These are phyloP conservation scores for Nasonovia ribisnigri DNA, from an alignment of 2,888 invertebrate species.

Conservation along the genomic window DNA sequence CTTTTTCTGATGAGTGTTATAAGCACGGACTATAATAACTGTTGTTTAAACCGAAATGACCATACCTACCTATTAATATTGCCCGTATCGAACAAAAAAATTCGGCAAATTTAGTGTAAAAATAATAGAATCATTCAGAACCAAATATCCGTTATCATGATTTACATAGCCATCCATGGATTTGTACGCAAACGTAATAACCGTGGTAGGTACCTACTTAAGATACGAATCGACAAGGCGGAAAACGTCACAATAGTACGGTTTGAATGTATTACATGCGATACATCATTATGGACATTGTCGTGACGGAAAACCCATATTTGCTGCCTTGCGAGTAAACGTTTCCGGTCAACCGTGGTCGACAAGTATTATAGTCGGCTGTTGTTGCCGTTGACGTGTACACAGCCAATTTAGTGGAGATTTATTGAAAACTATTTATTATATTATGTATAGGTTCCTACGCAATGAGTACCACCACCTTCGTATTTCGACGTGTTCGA, in stretches of 20 bases:
- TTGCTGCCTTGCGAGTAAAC: neutral
- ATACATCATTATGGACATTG: neutral
- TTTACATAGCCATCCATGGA: neutral
- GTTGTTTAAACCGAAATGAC: neutral
- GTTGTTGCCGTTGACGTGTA: neutral
- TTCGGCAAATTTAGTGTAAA: neutral
- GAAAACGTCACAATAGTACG: neutral
- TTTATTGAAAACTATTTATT: constrained; percentile 1
- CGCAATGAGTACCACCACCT: neutral
- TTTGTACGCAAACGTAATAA: neutral
- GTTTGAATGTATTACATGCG: neutral
- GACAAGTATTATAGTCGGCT: neutral
- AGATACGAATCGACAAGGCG: neutral
- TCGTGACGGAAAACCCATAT: neutral
- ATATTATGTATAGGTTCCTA: neutral
- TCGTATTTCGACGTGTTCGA: neutral
- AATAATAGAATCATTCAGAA: neutral
- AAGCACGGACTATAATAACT: neutral
- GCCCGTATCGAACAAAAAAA: neutral
- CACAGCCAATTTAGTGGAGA: neutral
- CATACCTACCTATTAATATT: neutral
- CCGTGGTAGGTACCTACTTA: neutral
- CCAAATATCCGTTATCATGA: neutral
- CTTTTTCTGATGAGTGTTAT: neutral
- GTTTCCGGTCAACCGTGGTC: neutral